Base-by-base conservation (phyloP, 37 sponge, comb jelly and placozoan species). In the Haliclona indistincta region DNA sequence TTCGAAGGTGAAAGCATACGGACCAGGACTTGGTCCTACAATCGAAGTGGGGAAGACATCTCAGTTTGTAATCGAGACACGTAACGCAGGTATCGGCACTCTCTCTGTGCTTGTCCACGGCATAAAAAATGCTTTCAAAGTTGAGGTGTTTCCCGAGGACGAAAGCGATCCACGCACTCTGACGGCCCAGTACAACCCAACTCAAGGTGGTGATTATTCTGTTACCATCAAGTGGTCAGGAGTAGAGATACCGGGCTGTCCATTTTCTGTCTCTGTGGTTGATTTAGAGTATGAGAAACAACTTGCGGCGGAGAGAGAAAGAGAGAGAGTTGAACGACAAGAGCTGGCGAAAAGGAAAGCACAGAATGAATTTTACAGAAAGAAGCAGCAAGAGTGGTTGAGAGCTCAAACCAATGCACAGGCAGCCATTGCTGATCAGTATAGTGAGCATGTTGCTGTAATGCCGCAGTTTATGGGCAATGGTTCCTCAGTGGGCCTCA, bases 21-120 rank as follows among this genome's bases (percentile, higher is more conserved):
- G 95, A 26, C 95, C 87, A 22, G 92, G 92, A 7, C 71, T 91
- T 19, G 72, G 58, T 10, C 72, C 73, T 38, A 74, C 63, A 20
- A 64, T 85, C 22, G 76, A 77, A 37, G 63, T 76, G 22, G 71
- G 77, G 10, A 76, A 74, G 3, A 40, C 62, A 10, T 82, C 83
- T 28, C 82, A 84, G 56, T 93, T 93, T 61, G 52, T 68, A 35
- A 81, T 93, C 17, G 83, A 81, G 35, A 81, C 94, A 1, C 76
- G 73, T 55, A 64, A 82, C 44, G 94, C 94, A 52, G 93, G 94
- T 8, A 83, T 81, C 54, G 94, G 94, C 0, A 78, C 80, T 0
- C 72, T 93, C 25, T 49, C 81, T 11, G 79, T 93, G 1, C 78
- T 86, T 17, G 86, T 93, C 8, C 90, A 89, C 45, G 94, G 94